These are phyloP conservation scores for Pipra filicauda DNA, from an alignment of 2,113 vertebrate genomes.

Conservation along the genomic window DNA sequence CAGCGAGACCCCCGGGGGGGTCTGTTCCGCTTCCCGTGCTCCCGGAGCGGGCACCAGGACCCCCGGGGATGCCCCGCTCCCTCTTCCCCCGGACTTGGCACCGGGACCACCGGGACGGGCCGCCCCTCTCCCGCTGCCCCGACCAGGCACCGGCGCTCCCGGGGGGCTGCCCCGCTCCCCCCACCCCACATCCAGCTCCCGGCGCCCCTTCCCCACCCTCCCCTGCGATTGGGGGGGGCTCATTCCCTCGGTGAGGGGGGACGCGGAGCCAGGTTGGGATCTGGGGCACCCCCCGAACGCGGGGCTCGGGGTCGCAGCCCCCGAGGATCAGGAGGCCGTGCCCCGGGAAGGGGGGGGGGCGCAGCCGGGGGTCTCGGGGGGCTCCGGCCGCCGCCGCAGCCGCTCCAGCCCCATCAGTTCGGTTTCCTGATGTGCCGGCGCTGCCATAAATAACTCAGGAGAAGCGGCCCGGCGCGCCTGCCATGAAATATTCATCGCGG, in stretches of 20 bases:
- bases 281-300: neutral
- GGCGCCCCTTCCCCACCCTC: neutral
- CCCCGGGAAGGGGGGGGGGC: neutral
- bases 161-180: neutral
- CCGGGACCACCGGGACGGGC: neutral
- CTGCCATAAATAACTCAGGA: neutral
- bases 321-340: neutral
- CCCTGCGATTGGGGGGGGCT: neutral
- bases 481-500: neutral
- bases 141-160: neutral
- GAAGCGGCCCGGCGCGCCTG: neutral
- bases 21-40: too few species aligned
- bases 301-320: neutral
- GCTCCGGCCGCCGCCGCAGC: neutral
- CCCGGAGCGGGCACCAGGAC: neutral
- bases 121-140: neutral
- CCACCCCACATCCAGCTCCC: neutral
- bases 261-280: neutral
- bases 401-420: neutral
- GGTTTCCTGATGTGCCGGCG: neutral
- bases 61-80: rapidly evolving
- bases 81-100: rapidly evolving
- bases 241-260: neutral
- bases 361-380: neutral
- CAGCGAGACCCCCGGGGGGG: neutral